Evolutionary conservation across 2,113 vertebrate genomes (phyloP), one percentile per base, ranked within the genome.

Genomic region (Syngnathus floridae): DNA sequence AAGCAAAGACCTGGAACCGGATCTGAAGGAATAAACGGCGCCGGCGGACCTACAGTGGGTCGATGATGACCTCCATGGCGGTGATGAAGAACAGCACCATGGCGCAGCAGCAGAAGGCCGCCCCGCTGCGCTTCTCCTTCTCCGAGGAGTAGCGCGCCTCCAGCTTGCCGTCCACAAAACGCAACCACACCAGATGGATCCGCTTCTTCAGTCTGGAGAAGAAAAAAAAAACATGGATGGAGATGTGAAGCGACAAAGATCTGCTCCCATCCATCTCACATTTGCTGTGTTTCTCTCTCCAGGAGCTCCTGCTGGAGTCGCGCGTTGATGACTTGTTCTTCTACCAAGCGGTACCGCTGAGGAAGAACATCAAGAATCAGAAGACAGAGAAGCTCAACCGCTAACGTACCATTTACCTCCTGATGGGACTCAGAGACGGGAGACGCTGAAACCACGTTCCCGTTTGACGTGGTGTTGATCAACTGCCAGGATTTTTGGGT

Each of bases 41-140:
- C 5, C 37, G 2, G 10, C 38, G 10, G 31, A 85, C 90, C 87
- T 83, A 98, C 95, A 88, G 82, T 8, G 95, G 95, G 75, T 98
- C 95, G 0, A 97, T 91, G 67, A 95, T 90, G 6, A 92, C 88
- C 87, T 95, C 91, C 63, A 94, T 94, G 40, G 91, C 79, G 12
- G 94, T 92, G 0, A 92, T 90, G 74, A 93, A 96, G 72, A 95
- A 76, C 68, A 98, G 91, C 57, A 96, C 90, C 0, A 96, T 90
- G 1, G 94, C 93, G 80, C 93, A 94, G 77, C 94, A 96, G 90
- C 91, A 93, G 83, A 98, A 95, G 60, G 96, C 95, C 0, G 91
- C 92, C 0, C 95, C 95, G 0, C 94, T 96, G 79, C 93, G 92
- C 77, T 91, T 94, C 69, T 98, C 96, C 83, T 95, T 96, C 87